Evolutionary conservation across 2,888 invertebrate genomes (phyloP).

Genomic region (Ypsolopha scabrella): DNA sequence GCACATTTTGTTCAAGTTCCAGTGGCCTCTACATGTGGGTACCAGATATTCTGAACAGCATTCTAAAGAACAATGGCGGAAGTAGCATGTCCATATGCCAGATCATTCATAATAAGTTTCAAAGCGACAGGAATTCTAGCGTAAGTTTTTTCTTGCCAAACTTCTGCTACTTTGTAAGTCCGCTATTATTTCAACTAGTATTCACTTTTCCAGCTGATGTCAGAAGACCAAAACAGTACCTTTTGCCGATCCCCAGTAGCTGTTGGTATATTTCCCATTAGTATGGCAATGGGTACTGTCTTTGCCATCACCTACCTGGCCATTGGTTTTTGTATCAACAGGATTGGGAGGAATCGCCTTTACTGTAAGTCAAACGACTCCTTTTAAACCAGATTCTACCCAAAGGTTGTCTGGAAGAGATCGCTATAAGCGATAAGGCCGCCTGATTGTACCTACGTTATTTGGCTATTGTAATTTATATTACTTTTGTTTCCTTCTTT

Average conservation of each 20-base stretch:
- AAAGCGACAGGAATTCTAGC: slow-evolving; percentile 19
- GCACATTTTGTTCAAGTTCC: slow-evolving; percentile 35
- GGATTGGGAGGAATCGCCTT: slow-evolving; percentile 44
- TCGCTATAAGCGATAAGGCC: too few species aligned
- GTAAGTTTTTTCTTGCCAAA: slow-evolving; percentile 14
- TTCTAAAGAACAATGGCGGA: slow-evolving; percentile 37
- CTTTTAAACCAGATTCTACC: too few species aligned
- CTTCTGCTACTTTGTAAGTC: too few species aligned
- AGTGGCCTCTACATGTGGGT: slow-evolving; percentile 71
- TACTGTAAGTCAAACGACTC: slow-evolving; percentile 39
- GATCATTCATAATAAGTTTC: slow-evolving; percentile 47
- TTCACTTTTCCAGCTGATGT: too few species aligned
- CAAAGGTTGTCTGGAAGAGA: too few species aligned
- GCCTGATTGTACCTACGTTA: too few species aligned
- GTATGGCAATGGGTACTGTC: slow-evolving; percentile 57
- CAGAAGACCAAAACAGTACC: too few species aligned
- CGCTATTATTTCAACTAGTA: too few species aligned
- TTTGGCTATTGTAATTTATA: too few species aligned
- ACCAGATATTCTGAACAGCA: slow-evolving; percentile 68
- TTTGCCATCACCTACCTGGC: slow-evolving; percentile 57
- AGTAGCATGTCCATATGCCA: slow-evolving; percentile 46
- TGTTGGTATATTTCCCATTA: slow-evolving; percentile 53
- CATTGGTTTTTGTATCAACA: slow-evolving; percentile 52
- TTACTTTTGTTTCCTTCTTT: too few species aligned
- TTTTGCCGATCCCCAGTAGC: slow-evolving; percentile 34